A percentile compares a stretch with the other conserved stretches of the same genome.
Conservation (phyloP, 2,797 vertebrate genomes). For the Semotilus atromaculatus region DNA sequence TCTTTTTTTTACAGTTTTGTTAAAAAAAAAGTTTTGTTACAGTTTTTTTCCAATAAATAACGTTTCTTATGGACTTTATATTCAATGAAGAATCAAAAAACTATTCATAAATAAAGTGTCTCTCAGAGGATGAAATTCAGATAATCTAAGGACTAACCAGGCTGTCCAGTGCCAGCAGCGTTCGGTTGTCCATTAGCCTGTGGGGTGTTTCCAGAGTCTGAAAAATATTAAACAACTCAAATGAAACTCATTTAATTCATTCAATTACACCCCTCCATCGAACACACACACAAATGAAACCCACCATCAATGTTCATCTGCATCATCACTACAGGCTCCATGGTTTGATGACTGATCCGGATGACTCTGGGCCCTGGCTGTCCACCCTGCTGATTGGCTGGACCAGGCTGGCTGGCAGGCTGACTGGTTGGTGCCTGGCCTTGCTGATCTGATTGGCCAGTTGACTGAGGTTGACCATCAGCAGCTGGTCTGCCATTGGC, state of each 20-base stretch:
- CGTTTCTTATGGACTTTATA: background rate
- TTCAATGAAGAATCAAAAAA: background rate
- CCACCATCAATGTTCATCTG: slow-evolving; percentile 94
- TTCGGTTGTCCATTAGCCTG: slow-evolving; percentile 71
- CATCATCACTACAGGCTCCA: slow-evolving; percentile 94
- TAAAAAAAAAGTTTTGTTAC: too few species aligned
- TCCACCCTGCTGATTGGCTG: slow-evolving; percentile 78
- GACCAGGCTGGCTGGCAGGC: slow-evolving; percentile 74
- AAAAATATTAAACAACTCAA: slow-evolving; percentile 9
- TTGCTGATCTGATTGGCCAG: slow-evolving; percentile 76
- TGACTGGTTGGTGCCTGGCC: slow-evolving; percentile 72
- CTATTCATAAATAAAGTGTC: background rate
- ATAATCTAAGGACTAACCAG: slow-evolving; percentile 67
- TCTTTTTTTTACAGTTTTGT: too few species aligned
- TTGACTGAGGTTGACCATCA: slow-evolving; percentile 75
- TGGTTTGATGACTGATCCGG: slow-evolving; percentile 91
- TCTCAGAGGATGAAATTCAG: background rate
- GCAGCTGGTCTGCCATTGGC: slow-evolving; percentile 78
- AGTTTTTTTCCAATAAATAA: background rate
- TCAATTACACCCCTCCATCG: background rate
- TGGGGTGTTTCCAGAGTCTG: slow-evolving; percentile 70
- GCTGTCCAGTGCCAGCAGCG: slow-evolving; percentile 67
- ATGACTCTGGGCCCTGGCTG: slow-evolving; percentile 86
- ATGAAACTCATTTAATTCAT: background rate
- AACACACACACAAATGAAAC: slow-evolving; percentile 56